phyloP scores from a whole-genome alignment of 2,888 invertebrate species.

The Eudasyphora cyanicolor region DNA sequence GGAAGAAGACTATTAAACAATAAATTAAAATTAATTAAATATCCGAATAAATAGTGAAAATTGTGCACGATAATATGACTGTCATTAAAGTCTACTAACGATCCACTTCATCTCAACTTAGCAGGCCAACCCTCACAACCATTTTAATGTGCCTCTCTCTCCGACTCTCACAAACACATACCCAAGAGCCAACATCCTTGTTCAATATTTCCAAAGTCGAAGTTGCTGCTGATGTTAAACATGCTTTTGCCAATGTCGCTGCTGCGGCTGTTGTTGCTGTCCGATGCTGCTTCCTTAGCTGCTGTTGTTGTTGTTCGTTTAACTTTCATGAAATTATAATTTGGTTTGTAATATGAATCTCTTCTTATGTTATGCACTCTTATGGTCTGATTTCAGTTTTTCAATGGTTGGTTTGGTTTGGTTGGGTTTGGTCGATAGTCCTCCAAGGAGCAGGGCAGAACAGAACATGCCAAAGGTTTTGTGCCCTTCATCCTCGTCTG shows the following conservation, averaged over 20 bases:
- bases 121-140: constrained; percentile 30
- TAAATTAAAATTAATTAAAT: constrained; percentile 16
- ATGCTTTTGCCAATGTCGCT: constrained; percentile 56
- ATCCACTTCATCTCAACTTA: constrained; percentile 20
- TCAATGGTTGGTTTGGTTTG: constrained; percentile 16
- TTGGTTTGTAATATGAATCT: constrained; percentile 75
- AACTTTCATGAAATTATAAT: constrained; percentile 78
- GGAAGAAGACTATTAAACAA: background rate
- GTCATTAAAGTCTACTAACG: constrained; percentile 9
- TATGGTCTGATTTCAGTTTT: constrained; percentile 19
- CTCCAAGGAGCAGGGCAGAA: constrained; percentile 27
- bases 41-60: background rate
- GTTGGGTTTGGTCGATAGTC: constrained; percentile 24
- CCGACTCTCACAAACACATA: constrained; percentile 43
- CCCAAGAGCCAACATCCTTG: constrained; percentile 13
- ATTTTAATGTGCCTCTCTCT: background rate
- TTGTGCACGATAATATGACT: background rate
- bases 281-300: background rate
- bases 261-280: constrained; percentile 61
- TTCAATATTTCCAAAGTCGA: constrained; percentile 34
- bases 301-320: constrained; percentile 68
- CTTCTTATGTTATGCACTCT: constrained; percentile 23
- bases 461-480: constrained; percentile 35
- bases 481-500: constrained; percentile 18
- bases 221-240: constrained; percentile 57